These are phyloP conservation scores for Neostethus bicornis DNA, from an alignment of 2,797 vertebrate species.

Conservation along the genomic window DNA sequence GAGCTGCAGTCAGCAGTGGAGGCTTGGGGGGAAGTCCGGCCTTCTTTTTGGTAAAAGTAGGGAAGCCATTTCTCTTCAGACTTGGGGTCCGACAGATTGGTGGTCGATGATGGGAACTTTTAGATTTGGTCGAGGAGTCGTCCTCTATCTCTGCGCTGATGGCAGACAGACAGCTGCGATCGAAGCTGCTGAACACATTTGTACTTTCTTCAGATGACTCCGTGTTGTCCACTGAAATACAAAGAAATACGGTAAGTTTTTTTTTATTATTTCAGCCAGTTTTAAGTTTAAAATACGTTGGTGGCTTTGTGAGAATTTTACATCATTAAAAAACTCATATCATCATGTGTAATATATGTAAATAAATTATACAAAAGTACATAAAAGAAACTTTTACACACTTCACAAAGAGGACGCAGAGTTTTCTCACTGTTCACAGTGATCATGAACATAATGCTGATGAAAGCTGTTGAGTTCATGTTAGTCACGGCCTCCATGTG, in stretches of 20 bases:
- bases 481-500: conserved; percentile 57
- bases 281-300: background rate
- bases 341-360: background rate
- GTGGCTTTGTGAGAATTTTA: too few relatives aligned
- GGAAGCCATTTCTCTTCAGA: conserved; percentile 53
- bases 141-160: conserved; percentile 67
- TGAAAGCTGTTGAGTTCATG: conserved; percentile 61
- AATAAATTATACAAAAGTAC: background rate
- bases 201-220: conserved; percentile 75
- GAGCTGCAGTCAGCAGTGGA: conserved; percentile 44
- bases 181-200: conserved; percentile 73
- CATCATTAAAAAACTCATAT: too few relatives aligned
- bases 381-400: conserved; percentile 7
- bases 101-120: conserved; percentile 37
- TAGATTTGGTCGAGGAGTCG: conserved; percentile 40
- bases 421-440: conserved; percentile 60
- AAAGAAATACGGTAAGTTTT: conserved; percentile 11
- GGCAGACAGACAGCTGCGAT: conserved; percentile 73
- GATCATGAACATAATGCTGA: conserved; percentile 59
- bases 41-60: conserved; percentile 51
- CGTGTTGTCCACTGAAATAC: conserved; percentile 68
- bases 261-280: background rate
- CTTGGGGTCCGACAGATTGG: conserved; percentile 38
- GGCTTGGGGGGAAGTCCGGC: conserved; percentile 37
- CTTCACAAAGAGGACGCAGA: conserved; percentile 59